phyloP scores from a whole-genome alignment of 2,797 vertebrate genomes.

The Helostoma temminkii region DNA sequence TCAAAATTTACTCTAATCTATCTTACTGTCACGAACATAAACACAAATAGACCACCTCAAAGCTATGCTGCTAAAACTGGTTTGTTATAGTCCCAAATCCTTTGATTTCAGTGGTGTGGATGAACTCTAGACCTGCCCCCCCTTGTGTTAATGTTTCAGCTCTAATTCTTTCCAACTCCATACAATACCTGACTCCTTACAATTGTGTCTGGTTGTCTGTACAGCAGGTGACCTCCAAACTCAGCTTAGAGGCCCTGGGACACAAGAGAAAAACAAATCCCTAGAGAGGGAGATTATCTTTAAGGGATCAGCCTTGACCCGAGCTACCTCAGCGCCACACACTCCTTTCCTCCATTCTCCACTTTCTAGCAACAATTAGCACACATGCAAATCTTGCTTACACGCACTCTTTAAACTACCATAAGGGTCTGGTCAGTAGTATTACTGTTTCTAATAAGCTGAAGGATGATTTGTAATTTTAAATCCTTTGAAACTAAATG shows the following conservation, averaged over 20 bases:
- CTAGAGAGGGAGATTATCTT: conserved; percentile 84
- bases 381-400: conserved; percentile 33
- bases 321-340: conserved; percentile 68
- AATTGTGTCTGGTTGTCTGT: conserved; percentile 51
- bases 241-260: conserved; percentile 78
- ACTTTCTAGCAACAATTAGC: conserved; percentile 66
- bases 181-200: conserved; percentile 43
- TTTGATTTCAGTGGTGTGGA: conserved; percentile 70
- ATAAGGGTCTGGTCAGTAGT: conserved; percentile 22
- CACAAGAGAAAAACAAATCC: conserved; percentile 86
- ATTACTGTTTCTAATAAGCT: conserved; percentile 22
- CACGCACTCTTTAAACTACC: conserved; percentile 14
- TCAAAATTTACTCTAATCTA: conserved; percentile 67
- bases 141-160: conserved; percentile 50
- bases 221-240: conserved; percentile 82
- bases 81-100: conserved; percentile 71
- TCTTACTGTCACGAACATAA: conserved; percentile 69
- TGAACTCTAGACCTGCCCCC: conserved; percentile 74
- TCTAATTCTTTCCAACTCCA: conserved; percentile 37
- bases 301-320: conserved; percentile 79
- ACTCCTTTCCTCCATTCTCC: conserved; percentile 59
- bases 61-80: conserved; percentile 67
- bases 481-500: conserved; percentile 33
- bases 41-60: conserved; percentile 73
- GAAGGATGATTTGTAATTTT: conserved; percentile 34